Base-by-base conservation (phyloP, 2,113 vertebrate species). In the Otocyon megalotis region DNA sequence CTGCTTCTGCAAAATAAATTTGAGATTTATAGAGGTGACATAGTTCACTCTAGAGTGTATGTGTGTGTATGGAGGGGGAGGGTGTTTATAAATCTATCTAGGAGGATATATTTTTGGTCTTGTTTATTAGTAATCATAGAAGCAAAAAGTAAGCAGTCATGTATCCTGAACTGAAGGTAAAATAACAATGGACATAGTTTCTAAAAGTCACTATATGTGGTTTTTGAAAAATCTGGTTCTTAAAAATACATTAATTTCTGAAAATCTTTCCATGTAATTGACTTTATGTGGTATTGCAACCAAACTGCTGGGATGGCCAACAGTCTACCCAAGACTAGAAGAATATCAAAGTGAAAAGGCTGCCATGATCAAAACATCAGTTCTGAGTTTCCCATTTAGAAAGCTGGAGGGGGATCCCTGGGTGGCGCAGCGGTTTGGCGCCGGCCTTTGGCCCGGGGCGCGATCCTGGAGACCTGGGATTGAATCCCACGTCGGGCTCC, bases 191-290 rank as follows among this genome's bases (percentile, higher is more conserved):
- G 26, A 69, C 3, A 8, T 54, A 67, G 20, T 85, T 93, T 90
- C 43, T 92, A 63, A 88, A 50, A 74, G 8, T 69, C 24, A 22
- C 2, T 60, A 26, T 53, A 54, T 2, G 1, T 69, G 30, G 22
- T 74, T 88, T 24, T 54, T 56, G 24, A 82, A 60, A 96, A 67
- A 35, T 69, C 19, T 93, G 37, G 10, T 63, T 71, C 35, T 93
- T 53, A 93, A 88, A 89, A 87, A 80, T 71, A 22, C 54, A 26
- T 67, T 87, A n/a, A 8, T 90, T 79, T 50, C 50, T 97, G 82
- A 93, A 94, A 83, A 37, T 14, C 14, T 93, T 93, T 14, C 2
- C 17, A 9, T 87, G 22, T 54, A 32, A 35, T 14, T 85, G 82
- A 80, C 37, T 93, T 54, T 58, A 22, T 76, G 32, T 89, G 26